phyloP scores from a whole-genome alignment of 2,888 invertebrate species.

The Drosophila mulleri region DNA sequence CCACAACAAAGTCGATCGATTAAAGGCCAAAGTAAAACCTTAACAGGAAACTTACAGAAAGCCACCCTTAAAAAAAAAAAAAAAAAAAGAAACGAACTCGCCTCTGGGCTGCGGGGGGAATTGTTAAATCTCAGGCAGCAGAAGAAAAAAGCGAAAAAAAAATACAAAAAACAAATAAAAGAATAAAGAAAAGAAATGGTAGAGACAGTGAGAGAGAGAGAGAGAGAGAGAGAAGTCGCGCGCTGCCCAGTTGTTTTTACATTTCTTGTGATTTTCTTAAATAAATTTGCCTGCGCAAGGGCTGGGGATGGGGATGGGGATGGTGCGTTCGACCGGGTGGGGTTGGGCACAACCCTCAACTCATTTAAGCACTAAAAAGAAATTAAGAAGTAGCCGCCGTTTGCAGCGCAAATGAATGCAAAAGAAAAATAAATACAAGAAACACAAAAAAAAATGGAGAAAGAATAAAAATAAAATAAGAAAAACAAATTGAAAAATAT shows the following conservation, averaged over 20 bases:
- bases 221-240: constrained; percentile 30
- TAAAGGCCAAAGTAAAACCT: constrained; percentile 52
- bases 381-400: constrained; percentile 75
- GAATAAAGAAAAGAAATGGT: constrained; percentile 17
- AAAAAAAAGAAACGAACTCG: not conserved
- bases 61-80: constrained; percentile 64
- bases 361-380: constrained; percentile 79
- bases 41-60: constrained; percentile 45
- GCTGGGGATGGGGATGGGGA: not conserved
- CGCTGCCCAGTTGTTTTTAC: constrained; percentile 73
- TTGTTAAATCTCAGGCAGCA: constrained; percentile 30
- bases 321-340: not conserved
- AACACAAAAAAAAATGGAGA: not conserved
- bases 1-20: constrained; percentile 48
- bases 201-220: not conserved
- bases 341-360: constrained; percentile 51
- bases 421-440: constrained; percentile 50
- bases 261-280: constrained; percentile 79
- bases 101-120: constrained; percentile 1
- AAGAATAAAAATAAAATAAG: constrained; percentile 15
- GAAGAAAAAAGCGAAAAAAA: constrained; percentile 17
- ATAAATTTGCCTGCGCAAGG: constrained; percentile 65
- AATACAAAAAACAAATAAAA: constrained; percentile 25
- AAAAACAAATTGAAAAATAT: constrained; percentile 78
- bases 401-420: constrained; percentile 68